Conservation (phyloP, 2,113 vertebrate species). For the Sorex fumeus region DNA sequence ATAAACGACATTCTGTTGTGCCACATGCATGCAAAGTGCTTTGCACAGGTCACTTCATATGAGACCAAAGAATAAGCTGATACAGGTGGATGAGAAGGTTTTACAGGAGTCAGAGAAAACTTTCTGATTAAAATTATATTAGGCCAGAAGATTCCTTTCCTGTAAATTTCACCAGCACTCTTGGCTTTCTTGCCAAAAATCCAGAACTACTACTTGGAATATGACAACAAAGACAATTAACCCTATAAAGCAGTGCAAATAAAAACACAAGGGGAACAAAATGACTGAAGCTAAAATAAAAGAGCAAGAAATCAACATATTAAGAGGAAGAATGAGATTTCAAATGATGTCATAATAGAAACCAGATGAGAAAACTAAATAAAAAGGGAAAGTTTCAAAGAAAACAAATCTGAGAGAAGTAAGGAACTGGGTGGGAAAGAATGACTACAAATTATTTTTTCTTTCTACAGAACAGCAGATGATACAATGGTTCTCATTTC, state of each 20-base stretch:
- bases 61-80: conserved; percentile 48
- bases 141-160: conserved; percentile 13
- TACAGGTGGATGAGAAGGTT: conserved; percentile 44
- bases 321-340: conserved; percentile 50
- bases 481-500: conserved; percentile 10
- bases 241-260: conserved; percentile 47
- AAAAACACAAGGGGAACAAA: conserved; percentile 54
- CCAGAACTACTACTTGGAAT: not conserved
- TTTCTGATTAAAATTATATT: conserved; percentile 35
- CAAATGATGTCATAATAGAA: conserved; percentile 60
- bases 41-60: conserved; percentile 34
- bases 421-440: not conserved
- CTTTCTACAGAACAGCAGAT: conserved; percentile 51
- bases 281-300: conserved; percentile 45
- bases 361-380: conserved; percentile 68
- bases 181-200: conserved; percentile 44
- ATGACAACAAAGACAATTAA: conserved; percentile 49
- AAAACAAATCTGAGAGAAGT: conserved; percentile 47
- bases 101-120: not conserved
- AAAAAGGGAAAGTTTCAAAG: conserved; percentile 57
- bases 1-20: not conserved
- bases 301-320: conserved; percentile 47
- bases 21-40: not conserved
- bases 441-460: conserved; percentile 13
- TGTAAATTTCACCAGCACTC: conserved; percentile 52